Evolutionary conservation across 2,797 vertebrate species (phyloP).

Genomic region (Tarsius wallacei): DNA sequence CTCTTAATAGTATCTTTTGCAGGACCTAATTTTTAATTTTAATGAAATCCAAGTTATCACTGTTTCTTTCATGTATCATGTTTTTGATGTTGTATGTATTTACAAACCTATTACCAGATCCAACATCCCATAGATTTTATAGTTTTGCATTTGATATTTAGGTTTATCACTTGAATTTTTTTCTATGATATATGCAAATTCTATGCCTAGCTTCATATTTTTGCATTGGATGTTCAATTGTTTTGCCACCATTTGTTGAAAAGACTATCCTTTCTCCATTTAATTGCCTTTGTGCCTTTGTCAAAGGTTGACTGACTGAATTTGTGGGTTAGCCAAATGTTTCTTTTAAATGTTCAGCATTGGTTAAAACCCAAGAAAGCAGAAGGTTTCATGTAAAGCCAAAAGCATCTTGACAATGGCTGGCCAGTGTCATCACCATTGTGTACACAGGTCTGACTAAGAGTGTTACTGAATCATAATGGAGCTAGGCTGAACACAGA

Average conservation of each 20-base stretch:
- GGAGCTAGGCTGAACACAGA: neutral
- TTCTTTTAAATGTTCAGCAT: neutral
- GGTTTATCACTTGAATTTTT: neutral
- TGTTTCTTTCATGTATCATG: neutral
- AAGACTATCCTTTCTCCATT: slow-evolving; percentile 5
- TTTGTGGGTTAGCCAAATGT: neutral
- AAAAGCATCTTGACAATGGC: neutral
- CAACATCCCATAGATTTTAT: neutral
- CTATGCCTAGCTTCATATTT: neutral
- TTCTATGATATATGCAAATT: neutral
- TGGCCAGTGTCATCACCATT: neutral
- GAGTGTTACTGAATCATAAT: neutral
- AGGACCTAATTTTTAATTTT: neutral
- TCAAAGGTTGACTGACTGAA: neutral
- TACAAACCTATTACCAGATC: neutral
- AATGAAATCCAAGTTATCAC: neutral
- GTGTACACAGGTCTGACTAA: neutral
- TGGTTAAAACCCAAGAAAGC: slow-evolving; percentile 29
- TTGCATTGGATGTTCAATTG: neutral
- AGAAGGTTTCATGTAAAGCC: neutral
- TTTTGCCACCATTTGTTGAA: neutral
- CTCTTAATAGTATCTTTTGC: neutral
- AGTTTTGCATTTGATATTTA: slow-evolving; percentile 21
- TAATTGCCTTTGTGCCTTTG: neutral
- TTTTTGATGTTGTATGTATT: neutral